Conservation (phyloP, 2,888 invertebrate species). For the Callyntrura guangdongensis region DNA sequence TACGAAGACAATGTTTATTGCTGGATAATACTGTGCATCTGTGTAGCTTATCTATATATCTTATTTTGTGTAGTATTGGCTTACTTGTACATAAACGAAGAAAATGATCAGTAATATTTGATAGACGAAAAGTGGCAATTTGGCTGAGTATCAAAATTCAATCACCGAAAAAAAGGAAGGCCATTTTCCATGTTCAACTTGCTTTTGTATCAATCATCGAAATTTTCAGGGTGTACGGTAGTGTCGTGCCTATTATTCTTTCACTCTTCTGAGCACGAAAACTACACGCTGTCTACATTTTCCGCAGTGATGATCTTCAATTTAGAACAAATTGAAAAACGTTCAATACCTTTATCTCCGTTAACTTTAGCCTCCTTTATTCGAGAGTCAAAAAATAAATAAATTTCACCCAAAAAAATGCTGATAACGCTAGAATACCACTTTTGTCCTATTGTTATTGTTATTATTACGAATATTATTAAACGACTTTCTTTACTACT, state of each 20-base stretch:
- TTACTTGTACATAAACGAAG: background rate
- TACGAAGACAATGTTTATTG: slow-evolving; percentile 37
- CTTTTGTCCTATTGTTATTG: no score
- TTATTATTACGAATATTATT: background rate
- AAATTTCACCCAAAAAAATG: no score
- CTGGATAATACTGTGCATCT: background rate
- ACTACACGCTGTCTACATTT: slow-evolving; percentile 7
- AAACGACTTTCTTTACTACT: background rate
- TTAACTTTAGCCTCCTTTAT: no score
- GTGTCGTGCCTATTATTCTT: background rate
- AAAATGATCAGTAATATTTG: slow-evolving; percentile 57
- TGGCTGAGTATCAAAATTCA: slow-evolving; percentile 68
- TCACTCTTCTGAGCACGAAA: background rate
- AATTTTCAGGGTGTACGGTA: background rate
- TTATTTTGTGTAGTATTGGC: background rate
- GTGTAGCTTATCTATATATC: background rate
- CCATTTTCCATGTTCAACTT: slow-evolving; percentile 7
- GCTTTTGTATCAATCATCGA: slow-evolving; percentile 50
- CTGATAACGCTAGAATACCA: no score
- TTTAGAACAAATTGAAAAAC: slow-evolving; percentile 23
- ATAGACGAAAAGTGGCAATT: slow-evolving; percentile 66
- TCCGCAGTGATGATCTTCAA: background rate
- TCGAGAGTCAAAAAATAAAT: no score
- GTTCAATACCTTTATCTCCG: background rate
- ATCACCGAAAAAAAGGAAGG: slow-evolving; percentile 40